A percentile compares a stretch with the other conserved stretches of the same genome.
Conservation (phyloP, 2,113 vertebrate species). For the Gnathonemus longibarbis region DNA sequence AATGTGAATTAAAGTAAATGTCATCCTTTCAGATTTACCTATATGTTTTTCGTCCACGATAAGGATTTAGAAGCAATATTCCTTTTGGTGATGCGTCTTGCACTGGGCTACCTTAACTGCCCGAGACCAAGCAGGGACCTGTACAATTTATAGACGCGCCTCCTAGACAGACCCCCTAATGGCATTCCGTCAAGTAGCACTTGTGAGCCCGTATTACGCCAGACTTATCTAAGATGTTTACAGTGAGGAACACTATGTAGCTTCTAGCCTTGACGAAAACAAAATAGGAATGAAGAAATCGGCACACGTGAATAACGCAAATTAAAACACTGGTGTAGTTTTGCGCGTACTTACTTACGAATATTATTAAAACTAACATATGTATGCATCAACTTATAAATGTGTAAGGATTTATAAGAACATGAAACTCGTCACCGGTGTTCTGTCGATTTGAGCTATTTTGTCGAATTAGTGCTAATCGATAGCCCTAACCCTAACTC, state of each 20-base stretch:
- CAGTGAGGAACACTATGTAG: conserved; percentile 22
- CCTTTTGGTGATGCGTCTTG: not conserved
- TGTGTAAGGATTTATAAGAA: not conserved
- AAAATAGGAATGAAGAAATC: not conserved
- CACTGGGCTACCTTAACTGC: conserved; percentile 6
- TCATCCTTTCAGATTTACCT: not conserved
- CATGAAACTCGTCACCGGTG: not conserved
- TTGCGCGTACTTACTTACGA: not conserved
- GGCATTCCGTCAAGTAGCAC: conserved; percentile 20
- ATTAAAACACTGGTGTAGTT: not conserved
- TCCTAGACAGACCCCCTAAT: conserved; percentile 23
- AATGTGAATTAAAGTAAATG: not conserved
- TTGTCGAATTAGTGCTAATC: not conserved
- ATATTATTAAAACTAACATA: not conserved
- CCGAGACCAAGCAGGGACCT: conserved; percentile 11
- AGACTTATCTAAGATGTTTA: conserved; percentile 46
- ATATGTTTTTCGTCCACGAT: not conserved
- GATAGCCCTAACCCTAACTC: not conserved
- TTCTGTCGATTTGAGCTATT: too few species aligned
- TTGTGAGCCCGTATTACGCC: conserved; percentile 23
- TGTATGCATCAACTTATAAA: not conserved
- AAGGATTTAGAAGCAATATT: not conserved
- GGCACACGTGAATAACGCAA: not conserved
- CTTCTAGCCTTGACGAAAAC: not conserved
- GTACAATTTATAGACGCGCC: conserved; percentile 52